Conservation (phyloP, 2,797 vertebrate genomes). For the Ctenopoma multispine region DNA sequence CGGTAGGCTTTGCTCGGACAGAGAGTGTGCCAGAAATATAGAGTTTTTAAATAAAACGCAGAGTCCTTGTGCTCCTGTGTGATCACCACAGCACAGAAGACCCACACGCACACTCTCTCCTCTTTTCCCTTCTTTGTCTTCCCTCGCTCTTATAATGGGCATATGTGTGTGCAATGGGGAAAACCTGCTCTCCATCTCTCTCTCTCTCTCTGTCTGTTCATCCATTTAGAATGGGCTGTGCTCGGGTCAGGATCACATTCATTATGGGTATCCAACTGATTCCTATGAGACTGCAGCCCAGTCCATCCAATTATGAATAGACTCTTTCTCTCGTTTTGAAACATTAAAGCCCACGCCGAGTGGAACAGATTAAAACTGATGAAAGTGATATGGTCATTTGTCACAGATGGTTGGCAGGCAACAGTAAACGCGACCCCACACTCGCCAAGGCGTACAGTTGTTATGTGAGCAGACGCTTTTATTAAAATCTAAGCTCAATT, state of each 20-base stretch:
- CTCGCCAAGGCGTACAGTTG: not conserved
- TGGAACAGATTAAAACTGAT: constrained; percentile 57
- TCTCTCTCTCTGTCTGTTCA: constrained; percentile 36
- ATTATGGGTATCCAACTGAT: constrained; percentile 29
- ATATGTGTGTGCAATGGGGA: constrained; percentile 20
- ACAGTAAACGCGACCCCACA: not conserved
- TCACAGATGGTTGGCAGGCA: constrained; percentile 59
- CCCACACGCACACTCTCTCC: constrained; percentile 4
- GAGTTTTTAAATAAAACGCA: constrained; percentile 48
- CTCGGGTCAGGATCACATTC: constrained; percentile 46
- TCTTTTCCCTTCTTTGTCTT: constrained; percentile 1
- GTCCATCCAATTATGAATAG: constrained; percentile 47
- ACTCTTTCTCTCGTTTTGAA: constrained; percentile 35
- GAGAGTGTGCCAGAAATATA: constrained; percentile 44
- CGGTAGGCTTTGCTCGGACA: constrained; percentile 23
- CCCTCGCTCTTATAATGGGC: constrained; percentile 26
- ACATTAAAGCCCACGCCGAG: constrained; percentile 43
- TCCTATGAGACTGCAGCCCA: constrained; percentile 38
- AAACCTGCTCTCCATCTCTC: constrained; percentile 17
- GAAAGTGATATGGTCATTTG: constrained; percentile 56
- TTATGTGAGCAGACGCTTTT: constrained; percentile 29
- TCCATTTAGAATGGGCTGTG: constrained; percentile 37
- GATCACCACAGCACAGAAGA: constrained; percentile 4
- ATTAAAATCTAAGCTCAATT: constrained; percentile 23
- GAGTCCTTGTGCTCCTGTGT: constrained; percentile 23